Conservation (phyloP, 2,113 vertebrate genomes). For the Melanerpes aurifrons region DNA sequence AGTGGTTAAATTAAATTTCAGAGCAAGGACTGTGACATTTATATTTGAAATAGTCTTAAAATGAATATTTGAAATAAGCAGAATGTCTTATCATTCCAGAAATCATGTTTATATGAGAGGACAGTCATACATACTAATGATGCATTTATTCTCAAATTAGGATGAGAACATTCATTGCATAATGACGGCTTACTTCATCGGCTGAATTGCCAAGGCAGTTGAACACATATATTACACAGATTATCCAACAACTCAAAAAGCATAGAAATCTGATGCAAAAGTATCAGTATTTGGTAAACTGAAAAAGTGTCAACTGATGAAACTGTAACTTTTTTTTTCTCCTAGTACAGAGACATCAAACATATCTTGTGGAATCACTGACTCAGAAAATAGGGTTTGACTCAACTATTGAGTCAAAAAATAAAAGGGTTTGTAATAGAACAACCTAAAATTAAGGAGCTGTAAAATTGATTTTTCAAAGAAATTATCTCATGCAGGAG, state of each 20-base stretch:
- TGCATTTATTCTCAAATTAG: slow-evolving; percentile 19
- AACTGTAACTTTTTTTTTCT: not conserved
- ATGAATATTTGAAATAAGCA: not conserved
- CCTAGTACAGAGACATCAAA: not conserved
- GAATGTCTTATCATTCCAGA: not conserved
- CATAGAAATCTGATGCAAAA: not conserved
- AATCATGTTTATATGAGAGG: not conserved
- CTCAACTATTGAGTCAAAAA: not conserved
- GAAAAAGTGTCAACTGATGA: not conserved
- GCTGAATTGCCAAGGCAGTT: not conserved
- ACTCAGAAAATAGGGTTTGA: not conserved
- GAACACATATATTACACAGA: slow-evolving; percentile 9
- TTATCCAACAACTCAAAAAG: not conserved
- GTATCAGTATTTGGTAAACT: not conserved
- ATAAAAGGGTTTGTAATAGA: not conserved
- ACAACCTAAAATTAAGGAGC: not conserved
- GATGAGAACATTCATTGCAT: not conserved
- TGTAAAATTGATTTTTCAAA: not conserved
- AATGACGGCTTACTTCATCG: not conserved
- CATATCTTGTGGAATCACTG: not conserved
- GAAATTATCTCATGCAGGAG: not conserved
- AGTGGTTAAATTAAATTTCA: not conserved
- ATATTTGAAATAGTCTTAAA: not conserved
- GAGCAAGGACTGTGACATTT: not conserved
- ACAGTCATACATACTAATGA: slow-evolving; percentile 8